Conservation (phyloP, 2,797 vertebrate species). For the Macropodus opercularis region DNA sequence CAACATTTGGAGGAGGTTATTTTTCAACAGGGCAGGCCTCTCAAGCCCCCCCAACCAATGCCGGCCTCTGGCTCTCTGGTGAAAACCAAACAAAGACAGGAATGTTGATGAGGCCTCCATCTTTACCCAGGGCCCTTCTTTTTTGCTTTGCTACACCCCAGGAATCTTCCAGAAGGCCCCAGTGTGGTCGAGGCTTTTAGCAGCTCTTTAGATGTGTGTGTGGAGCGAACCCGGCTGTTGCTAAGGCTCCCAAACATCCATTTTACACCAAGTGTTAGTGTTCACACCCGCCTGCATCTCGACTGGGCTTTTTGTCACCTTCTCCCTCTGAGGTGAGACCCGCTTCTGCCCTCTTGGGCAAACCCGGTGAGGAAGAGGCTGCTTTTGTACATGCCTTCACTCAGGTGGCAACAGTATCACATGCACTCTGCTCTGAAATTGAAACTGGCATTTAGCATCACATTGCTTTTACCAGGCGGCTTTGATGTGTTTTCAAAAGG, state of each 20-base stretch:
- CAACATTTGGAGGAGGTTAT: slow-evolving; percentile 65
- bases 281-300: slow-evolving; percentile 55
- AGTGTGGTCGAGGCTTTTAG: slow-evolving; percentile 75
- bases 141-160: slow-evolving; percentile 72
- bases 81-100: slow-evolving; percentile 80
- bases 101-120: slow-evolving; percentile 82
- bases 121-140: slow-evolving; percentile 69
- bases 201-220: slow-evolving; percentile 73
- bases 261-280: slow-evolving; percentile 61
- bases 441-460: slow-evolving; percentile 80
- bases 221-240: slow-evolving; percentile 63
- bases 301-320: slow-evolving; percentile 47
- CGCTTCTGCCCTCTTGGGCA: slow-evolving; percentile 37
- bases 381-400: slow-evolving; percentile 60
- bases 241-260: slow-evolving; percentile 64
- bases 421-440: slow-evolving; percentile 73
- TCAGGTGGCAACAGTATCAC: slow-evolving; percentile 68
- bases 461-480: slow-evolving; percentile 67
- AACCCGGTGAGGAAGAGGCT: slow-evolving; percentile 33
- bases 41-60: slow-evolving; percentile 65
- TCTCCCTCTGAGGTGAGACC: slow-evolving; percentile 13
- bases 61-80: slow-evolving; percentile 75
- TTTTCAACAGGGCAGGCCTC: slow-evolving; percentile 64
- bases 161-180: slow-evolving; percentile 77
- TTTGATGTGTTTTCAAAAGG: slow-evolving; percentile 79